Conservation (phyloP, 2,888 invertebrate species). For the Lamellibrachia satsuma region DNA sequence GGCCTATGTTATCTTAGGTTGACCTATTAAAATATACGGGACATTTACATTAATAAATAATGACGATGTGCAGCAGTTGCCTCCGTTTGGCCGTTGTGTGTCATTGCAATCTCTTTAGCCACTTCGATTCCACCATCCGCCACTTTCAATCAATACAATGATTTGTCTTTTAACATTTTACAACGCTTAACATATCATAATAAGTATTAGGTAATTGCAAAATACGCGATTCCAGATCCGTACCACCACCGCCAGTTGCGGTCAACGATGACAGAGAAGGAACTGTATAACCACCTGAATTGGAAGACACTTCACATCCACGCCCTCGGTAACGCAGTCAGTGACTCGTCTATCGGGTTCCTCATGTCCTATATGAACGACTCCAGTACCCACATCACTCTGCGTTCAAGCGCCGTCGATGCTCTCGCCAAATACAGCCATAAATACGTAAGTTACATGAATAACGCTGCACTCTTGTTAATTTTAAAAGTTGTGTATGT, state of each 20-base stretch:
- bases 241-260: slow-evolving; percentile 4
- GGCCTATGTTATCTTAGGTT: no score
- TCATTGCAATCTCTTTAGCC: no score
- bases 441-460: background rate
- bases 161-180: no score
- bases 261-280: slow-evolving; percentile 7
- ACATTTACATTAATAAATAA: no score
- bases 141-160: no score
- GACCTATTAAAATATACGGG: no score
- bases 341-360: background rate
- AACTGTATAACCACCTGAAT: background rate
- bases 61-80: no score
- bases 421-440: background rate
- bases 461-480: no score
- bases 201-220: no score
- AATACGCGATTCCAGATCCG: background rate
- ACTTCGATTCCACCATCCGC: no score
- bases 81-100: no score
- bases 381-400: background rate
- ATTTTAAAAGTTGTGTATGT: no score
- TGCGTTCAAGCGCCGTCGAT: background rate
- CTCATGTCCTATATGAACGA: slow-evolving; percentile 2
- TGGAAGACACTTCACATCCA: slow-evolving; percentile 3
- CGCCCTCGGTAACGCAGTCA: background rate
- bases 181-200: background rate